Evolutionary conservation across 2,113 vertebrate species (phyloP), one percentile per base, ranked within the genome.

Genomic region (Rousettus leschenaultii): DNA sequence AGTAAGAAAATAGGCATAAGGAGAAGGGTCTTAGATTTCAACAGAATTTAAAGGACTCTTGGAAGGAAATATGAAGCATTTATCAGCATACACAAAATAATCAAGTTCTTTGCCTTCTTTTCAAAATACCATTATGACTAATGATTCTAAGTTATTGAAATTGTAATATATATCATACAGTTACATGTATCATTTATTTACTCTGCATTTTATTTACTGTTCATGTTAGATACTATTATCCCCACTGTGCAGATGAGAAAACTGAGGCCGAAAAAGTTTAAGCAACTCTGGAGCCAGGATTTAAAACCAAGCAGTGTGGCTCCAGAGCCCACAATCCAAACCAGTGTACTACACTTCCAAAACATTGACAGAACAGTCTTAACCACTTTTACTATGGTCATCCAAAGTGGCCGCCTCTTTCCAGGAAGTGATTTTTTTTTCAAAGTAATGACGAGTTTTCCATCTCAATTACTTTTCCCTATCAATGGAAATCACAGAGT

Each of bases 1-100:
- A 79, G 28, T 51, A 91, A 83, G 43, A 38, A 94, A 77, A 88
- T 48, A 83, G 43, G 61, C 75, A 77, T n/a, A 26, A 83, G 53
- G 48, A 88, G 89, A 92, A 93, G 15, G 14, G 21, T 86, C 84
- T 93, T 95, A 43, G 75, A 43, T 92, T 95, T 96, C 43, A 91
- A 65, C 40, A 80, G 71, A 93, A 93, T 53, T 82, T 82, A 45
- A 88, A 91, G 33, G 11, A n/a, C 21, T 6, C 70, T 88, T 59
- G 19, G 74, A 91, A 92, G 48, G 68, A 95, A 97, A 85, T 94
- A 40, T 13, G 43, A 77, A 95, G 30, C 66, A 63, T 68, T 90
- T 70, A 77, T 79, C 43, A 80, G 59, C 11, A 84, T 14, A 63
- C 5, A 63, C 59, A 55, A 80, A 88, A 6, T 59, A 73, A 90